Conservation (phyloP, 2,888 invertebrate species). For the Eristalis intricaria region DNA sequence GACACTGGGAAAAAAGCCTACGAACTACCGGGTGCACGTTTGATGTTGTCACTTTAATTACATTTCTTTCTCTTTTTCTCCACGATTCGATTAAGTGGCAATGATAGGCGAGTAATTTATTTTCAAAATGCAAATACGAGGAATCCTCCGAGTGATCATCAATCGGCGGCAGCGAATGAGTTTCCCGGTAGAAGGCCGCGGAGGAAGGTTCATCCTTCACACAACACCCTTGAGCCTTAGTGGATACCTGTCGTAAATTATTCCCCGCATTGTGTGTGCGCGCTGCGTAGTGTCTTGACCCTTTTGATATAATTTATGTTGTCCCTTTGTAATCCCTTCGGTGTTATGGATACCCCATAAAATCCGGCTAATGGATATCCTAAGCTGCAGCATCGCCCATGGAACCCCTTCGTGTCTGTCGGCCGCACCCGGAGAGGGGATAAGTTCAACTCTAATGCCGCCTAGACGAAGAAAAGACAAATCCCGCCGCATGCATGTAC, state of each 20-base stretch:
- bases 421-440: background rate
- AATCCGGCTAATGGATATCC: conserved; percentile 4
- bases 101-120: background rate
- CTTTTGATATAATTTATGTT: conserved; percentile 21
- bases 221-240: background rate
- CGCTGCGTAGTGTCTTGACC: background rate
- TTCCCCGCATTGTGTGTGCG: background rate
- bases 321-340: background rate
- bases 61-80: background rate
- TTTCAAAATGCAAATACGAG: background rate
- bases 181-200: background rate
- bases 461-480: background rate
- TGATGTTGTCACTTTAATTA: background rate
- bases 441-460: background rate
- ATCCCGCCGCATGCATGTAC: background rate
- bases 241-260: conserved; percentile 8
- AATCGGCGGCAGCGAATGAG: background rate
- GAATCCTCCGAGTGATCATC: background rate
- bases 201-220: too few relatives aligned
- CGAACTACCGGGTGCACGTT: background rate
- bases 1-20: background rate
- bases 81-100: background rate
- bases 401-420: too few relatives aligned
- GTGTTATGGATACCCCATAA: background rate
- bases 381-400: background rate